phyloP scores from a whole-genome alignment of 2,888 invertebrate species.

The Apantesis nais region DNA sequence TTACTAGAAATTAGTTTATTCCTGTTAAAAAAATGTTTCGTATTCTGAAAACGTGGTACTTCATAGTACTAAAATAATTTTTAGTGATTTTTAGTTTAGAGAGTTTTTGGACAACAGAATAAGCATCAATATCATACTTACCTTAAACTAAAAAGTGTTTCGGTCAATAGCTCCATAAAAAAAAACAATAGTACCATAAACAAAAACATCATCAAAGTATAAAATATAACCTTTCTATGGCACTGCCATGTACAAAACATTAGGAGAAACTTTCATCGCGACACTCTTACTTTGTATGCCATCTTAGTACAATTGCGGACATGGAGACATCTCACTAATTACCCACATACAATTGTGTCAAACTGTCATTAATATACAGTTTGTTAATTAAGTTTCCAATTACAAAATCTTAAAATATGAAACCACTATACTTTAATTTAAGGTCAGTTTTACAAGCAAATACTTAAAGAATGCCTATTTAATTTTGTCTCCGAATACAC shows the following conservation, averaged over 20 bases:
- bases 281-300: conserved; percentile 36
- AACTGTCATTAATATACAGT: conserved; percentile 2
- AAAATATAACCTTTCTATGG: neutral
- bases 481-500: neutral
- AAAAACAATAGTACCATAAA: neutral
- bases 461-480: neutral
- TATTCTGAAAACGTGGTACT: too few species aligned
- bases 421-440: neutral
- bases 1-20: too few species aligned
- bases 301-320: conserved; percentile 33
- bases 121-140: too few species aligned
- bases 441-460: neutral
- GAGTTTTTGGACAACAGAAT: too few species aligned
- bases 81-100: too few species aligned
- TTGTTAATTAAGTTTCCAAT: neutral
- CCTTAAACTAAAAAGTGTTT: neutral
- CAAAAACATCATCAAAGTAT: neutral
- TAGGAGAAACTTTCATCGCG: conserved; percentile 18
- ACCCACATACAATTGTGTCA: conserved; percentile 27
- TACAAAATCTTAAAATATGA: neutral
- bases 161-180: neutral
- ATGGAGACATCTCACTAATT: conserved; percentile 41
- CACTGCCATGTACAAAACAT: neutral
- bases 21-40: too few species aligned
- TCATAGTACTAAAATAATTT: too few species aligned